These are phyloP conservation scores for Scomber japonicus DNA, from an alignment of 2,113 vertebrate genomes.

Conservation along the genomic window DNA sequence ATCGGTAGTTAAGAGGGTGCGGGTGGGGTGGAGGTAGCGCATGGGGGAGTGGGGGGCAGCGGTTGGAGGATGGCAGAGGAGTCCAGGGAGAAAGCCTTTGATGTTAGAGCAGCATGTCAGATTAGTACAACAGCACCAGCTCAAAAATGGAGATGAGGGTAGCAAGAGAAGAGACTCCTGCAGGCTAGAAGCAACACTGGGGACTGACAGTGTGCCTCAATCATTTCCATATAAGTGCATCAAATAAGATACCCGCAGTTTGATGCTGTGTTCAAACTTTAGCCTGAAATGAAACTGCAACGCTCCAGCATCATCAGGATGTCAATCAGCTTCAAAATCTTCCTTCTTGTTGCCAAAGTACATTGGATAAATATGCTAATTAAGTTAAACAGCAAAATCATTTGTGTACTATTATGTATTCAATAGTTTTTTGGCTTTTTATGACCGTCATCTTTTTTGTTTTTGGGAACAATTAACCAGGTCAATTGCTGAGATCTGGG, in stretches of 20 bases:
- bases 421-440: not conserved
- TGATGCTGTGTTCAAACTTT: not conserved
- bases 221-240: not conserved
- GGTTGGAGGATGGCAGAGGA: slow-evolving; percentile 36
- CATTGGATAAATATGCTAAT: not conserved
- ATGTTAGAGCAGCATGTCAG: slow-evolving; percentile 60
- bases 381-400: not conserved
- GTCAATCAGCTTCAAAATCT: not conserved
- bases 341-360: not conserved
- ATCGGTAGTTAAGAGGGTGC: slow-evolving; percentile 13
- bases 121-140: slow-evolving; percentile 53
- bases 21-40: not conserved
- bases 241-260: not conserved
- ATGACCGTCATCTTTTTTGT: not conserved
- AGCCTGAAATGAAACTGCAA: not conserved
- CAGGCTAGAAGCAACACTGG: slow-evolving; percentile 18
- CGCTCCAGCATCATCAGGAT: not conserved
- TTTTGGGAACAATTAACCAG: not conserved
- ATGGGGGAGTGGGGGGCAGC: not conserved
- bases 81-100: slow-evolving; percentile 50
- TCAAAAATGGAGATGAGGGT: slow-evolving; percentile 32
- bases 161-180: slow-evolving; percentile 34
- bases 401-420: not conserved
- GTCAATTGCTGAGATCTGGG: not conserved
- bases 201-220: not conserved